These are phyloP conservation scores for Remorina albescens DNA, from an alignment of 2,797 vertebrate genomes.

Conservation along the genomic window DNA sequence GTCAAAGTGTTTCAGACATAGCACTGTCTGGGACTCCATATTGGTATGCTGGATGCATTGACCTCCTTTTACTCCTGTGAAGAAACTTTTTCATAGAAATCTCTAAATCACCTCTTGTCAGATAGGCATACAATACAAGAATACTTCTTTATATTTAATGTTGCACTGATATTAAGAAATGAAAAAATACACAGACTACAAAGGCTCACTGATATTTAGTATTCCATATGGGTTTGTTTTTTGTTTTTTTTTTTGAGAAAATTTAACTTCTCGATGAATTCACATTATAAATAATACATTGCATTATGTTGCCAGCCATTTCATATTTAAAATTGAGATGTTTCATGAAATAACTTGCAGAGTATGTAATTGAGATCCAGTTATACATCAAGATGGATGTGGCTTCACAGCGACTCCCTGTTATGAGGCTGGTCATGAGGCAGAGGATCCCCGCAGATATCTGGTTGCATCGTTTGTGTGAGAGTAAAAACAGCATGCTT, in stretches of 20 bases:
- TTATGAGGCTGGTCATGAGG: conserved; percentile 22
- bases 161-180: background rate
- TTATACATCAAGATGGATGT: conserved; percentile 35
- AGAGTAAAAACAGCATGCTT: conserved; percentile 15
- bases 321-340: conserved; percentile 47
- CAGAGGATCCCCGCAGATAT: conserved; percentile 34
- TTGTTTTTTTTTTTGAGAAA: conserved; percentile 35
- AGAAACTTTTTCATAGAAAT: background rate
- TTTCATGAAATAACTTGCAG: conserved; percentile 34
- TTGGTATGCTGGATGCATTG: background rate
- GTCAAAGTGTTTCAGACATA: background rate
- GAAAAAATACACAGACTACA: background rate
- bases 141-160: background rate
- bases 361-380: conserved; percentile 51
- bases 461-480: conserved; percentile 4
- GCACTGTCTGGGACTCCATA: background rate
- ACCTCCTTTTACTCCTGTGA: background rate
- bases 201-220: conserved; percentile 32
- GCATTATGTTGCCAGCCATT: conserved; percentile 32
- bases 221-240: conserved; percentile 36
- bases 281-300: conserved; percentile 51
- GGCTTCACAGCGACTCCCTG: conserved; percentile 15
- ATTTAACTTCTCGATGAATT: conserved; percentile 46
- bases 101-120: background rate
- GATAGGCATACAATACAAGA: background rate